Base-by-base conservation (phyloP, 2,888 invertebrate genomes). In the Campoletis raptor region DNA sequence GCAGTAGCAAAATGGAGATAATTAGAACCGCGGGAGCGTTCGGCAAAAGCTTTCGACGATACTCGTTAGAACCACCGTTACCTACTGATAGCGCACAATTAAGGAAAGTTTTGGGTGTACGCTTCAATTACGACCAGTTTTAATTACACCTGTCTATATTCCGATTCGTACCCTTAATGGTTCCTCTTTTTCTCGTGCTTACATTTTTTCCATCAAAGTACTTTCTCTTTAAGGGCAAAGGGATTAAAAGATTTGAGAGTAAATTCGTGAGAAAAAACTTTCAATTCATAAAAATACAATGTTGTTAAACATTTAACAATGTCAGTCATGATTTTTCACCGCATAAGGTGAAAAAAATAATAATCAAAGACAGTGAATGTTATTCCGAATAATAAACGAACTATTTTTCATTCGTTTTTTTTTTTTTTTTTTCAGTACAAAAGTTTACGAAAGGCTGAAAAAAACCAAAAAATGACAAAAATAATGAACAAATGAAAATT, bases 21-120 rank as follows among this genome's bases (percentile, higher is more conserved):
- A 89, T 89, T 87, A 83, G 87, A 85, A 80, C 81, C 45, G 70
- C 79, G 70, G 69, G 84, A 83, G 83, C 88, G 88, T 90, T 87
- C 90, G 85, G 85, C 64, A 86, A 74, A 81, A 88, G 82, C 86
- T 82, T 90, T 89, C 87, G 83, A 74, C 81, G 86, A 89, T 91
- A 91, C 92, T 92, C 92, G 90, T 92, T 93, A 90, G 90, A 93
- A 91, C 91, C 91, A 90, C 88, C 91, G 90, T 91, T 92, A 92
- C 90, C 81, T 90, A 89, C 90, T 91, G 92, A 92, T 93, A 92
- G 91, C 90, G 90, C 87, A 89, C 92, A 91, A 92, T 93, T 93
- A 93, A 89, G 89, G 88, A 85, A 90, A 93, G 90, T 92, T 93
- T 92, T 89, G 91, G 89, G 90, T 90, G 89, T 91, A 90, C 91